phyloP scores from a whole-genome alignment of 2,888 invertebrate species.

The Synanthedon tipuliformis region DNA sequence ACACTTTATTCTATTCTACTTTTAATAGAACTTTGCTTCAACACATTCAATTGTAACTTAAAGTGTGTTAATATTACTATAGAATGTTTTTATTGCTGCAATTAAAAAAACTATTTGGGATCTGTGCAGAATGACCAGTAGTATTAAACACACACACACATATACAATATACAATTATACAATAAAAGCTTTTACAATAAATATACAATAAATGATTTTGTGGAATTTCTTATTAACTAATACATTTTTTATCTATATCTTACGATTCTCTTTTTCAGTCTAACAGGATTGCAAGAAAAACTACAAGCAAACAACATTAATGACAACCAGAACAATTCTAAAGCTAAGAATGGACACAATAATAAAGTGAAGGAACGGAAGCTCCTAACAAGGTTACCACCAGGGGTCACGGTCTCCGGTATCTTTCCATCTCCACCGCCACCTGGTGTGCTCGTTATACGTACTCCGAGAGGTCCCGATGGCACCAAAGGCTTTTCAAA shows the following conservation, averaged over 20 bases:
- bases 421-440: conserved; percentile 57
- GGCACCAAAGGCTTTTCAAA: conserved; percentile 71
- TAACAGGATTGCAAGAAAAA: conserved; percentile 56
- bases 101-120: no score
- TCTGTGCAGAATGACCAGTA: no score
- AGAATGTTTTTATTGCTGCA: no score
- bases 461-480: conserved; percentile 84
- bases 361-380: conserved; percentile 54
- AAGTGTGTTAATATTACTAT: no score
- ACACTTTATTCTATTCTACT: no score
- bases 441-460: conserved; percentile 69
- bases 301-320: conserved; percentile 54
- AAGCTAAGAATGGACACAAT: conserved; percentile 32
- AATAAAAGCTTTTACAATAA: no score
- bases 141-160: no score
- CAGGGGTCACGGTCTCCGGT: conserved; percentile 39
- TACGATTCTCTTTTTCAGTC: conserved; percentile 30
- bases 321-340: conserved; percentile 38
- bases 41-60: no score
- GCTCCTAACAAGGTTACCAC: conserved; percentile 47
- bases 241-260: neutral
- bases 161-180: no score
- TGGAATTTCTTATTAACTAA: no score
- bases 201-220: no score
- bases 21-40: no score